Conservation (phyloP, 2,797 vertebrate genomes). For the Malurus splendens region DNA sequence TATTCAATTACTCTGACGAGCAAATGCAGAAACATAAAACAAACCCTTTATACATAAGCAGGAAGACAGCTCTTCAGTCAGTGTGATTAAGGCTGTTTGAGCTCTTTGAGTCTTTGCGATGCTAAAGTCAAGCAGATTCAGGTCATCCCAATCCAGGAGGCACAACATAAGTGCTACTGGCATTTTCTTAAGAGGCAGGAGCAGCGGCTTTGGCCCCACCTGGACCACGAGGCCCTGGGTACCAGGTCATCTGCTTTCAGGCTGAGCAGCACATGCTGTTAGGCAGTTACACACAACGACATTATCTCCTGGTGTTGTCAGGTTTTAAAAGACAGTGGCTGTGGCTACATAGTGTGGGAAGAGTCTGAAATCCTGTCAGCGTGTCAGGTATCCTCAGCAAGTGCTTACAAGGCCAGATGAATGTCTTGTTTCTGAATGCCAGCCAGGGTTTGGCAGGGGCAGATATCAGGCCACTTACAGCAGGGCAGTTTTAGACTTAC, state of each 20-base stretch:
- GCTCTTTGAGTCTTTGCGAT: background rate
- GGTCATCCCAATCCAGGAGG: background rate
- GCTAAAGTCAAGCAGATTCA: background rate
- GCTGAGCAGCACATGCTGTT: accelerated
- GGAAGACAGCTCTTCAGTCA: background rate
- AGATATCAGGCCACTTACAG: background rate
- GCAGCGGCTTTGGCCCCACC: background rate
- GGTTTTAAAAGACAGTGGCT: background rate
- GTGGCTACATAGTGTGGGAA: background rate
- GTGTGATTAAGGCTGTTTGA: background rate
- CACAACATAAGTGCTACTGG: background rate
- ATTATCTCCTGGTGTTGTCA: background rate
- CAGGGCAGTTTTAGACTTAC: background rate
- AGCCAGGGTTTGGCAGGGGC: background rate
- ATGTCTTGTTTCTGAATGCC: background rate
- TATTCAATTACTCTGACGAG: background rate
- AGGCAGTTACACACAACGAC: background rate
- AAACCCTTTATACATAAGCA: background rate
- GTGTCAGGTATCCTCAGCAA: background rate
- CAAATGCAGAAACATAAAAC: background rate
- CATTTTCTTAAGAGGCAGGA: background rate
- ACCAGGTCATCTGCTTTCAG: background rate
- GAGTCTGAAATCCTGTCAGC: background rate
- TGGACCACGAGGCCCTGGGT: background rate
- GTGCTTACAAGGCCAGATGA: background rate